Evolutionary conservation across 2,113 vertebrate species (phyloP).

Genomic region (Scytalopus superciliaris): DNA sequence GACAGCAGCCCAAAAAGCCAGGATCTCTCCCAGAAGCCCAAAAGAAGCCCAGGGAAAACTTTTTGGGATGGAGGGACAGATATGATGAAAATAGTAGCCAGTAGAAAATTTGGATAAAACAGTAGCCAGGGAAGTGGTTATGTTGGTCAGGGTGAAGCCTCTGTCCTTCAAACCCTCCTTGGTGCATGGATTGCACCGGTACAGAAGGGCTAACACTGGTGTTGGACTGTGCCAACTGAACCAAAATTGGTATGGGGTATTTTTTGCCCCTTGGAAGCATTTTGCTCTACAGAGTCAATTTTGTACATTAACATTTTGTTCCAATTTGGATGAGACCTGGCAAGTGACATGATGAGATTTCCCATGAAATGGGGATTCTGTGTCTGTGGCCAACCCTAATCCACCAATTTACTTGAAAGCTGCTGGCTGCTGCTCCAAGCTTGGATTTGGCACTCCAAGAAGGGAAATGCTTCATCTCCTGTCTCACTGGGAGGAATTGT

Average conservation of each 20-base stretch:
- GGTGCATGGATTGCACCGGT: accelerated
- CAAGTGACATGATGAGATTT: neutral
- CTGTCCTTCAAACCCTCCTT: neutral
- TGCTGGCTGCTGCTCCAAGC: neutral
- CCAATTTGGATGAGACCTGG: neutral
- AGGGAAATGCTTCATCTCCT: neutral
- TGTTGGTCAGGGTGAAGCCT: neutral
- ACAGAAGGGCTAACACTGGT: neutral
- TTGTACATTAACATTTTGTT: neutral
- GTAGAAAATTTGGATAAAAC: too few relatives aligned
- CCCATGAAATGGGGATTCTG: neutral
- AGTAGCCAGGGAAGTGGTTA: too few relatives aligned
- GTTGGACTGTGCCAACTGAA: neutral
- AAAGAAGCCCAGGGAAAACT: neutral
- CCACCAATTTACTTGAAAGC: neutral
- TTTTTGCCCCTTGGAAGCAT: neutral
- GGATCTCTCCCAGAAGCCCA: neutral
- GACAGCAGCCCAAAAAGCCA: accelerated
- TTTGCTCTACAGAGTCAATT: neutral
- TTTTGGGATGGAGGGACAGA: neutral
- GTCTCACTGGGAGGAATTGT: accelerated
- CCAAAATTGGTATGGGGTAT: neutral
- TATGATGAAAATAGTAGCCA: too few relatives aligned
- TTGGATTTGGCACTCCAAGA: neutral
- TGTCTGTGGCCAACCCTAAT: neutral